Evolutionary conservation across 92 coral and sea anemone genomes (phyloP).

Genomic region (Paragorgia papillata): DNA sequence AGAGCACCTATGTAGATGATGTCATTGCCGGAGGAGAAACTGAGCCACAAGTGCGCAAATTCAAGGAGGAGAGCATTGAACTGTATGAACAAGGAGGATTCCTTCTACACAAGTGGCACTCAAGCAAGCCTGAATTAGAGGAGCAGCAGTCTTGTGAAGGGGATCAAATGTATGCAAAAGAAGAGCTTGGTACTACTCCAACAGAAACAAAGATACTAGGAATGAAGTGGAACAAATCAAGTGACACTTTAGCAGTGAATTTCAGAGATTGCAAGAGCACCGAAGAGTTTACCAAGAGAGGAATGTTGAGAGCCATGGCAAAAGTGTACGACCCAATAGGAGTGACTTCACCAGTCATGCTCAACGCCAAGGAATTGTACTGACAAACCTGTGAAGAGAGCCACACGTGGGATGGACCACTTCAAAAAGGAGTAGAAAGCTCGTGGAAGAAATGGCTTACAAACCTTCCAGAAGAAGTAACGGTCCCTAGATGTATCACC

Average conservation of each 20-base stretch:
- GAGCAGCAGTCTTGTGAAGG: too few species aligned
- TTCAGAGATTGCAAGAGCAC: neutral
- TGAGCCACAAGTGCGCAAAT: neutral
- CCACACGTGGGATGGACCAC: too few species aligned
- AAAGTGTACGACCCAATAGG: too few species aligned
- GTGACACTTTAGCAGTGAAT: conserved; percentile 5
- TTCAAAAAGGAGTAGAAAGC: too few species aligned
- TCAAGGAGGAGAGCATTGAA: neutral
- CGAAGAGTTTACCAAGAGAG: neutral
- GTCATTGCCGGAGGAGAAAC: neutral
- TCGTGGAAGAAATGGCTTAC: too few species aligned
- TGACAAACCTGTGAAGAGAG: too few species aligned
- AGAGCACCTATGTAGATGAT: neutral
- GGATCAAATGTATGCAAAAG: too few species aligned
- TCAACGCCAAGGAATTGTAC: too few species aligned
- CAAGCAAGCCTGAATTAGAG: too few species aligned
- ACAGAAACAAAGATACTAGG: conserved; percentile 36
- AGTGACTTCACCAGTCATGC: conserved; percentile 35
- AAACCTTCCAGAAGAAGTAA: too few species aligned
- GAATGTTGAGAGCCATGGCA: too few species aligned
- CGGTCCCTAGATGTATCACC: conserved; percentile 10
- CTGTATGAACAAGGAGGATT: neutral
- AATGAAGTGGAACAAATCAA: conserved; percentile 20
- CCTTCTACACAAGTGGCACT: conserved; percentile 11
- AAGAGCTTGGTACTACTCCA: conserved; percentile 11